Conservation (phyloP, 2,888 invertebrate species). For the Crepidodera aurea region DNA sequence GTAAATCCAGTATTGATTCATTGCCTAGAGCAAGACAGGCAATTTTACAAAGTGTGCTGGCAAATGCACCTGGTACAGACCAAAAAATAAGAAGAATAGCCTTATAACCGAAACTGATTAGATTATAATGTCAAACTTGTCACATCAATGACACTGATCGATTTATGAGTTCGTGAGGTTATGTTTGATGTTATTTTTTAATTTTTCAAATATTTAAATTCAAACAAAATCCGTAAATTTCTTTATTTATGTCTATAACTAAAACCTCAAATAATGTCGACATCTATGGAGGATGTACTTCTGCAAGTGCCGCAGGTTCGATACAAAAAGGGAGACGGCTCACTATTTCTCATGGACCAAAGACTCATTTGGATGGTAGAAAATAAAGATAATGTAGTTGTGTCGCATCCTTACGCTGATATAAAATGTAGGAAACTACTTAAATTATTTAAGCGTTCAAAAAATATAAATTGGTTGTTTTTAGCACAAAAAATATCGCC, state of each 20-base stretch:
- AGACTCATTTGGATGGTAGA: conserved; percentile 96
- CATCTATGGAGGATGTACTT: conserved; percentile 93
- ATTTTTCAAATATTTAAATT: not conserved
- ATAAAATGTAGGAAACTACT: conserved; percentile 83
- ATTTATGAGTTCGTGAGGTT: conserved; percentile 9
- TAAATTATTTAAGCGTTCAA: not conserved
- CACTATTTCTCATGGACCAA: conserved; percentile 94
- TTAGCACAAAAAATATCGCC: conserved; percentile 92
- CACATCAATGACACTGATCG: too few species aligned
- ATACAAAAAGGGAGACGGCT: conserved; percentile 96
- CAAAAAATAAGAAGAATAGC: too few species aligned
- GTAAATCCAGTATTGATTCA: too few species aligned
- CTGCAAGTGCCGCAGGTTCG: conserved; percentile 91
- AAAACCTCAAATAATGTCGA: conserved; percentile 69
- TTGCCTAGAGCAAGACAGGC: too few species aligned
- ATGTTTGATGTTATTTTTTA: conserved; percentile 12
- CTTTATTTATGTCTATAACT: conserved; percentile 5
- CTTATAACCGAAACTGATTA: too few species aligned
- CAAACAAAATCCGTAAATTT: conserved; percentile 3
- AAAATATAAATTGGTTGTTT: conserved; percentile 26
- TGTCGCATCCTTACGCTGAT: conserved; percentile 93
- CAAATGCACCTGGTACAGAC: too few species aligned
- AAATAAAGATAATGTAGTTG: conserved; percentile 88
- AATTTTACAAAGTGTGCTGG: too few species aligned
- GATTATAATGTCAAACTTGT: too few species aligned